phyloP scores from a whole-genome alignment of 1,140 invertebrate species.

The Maconellicoccus hirsutus region DNA sequence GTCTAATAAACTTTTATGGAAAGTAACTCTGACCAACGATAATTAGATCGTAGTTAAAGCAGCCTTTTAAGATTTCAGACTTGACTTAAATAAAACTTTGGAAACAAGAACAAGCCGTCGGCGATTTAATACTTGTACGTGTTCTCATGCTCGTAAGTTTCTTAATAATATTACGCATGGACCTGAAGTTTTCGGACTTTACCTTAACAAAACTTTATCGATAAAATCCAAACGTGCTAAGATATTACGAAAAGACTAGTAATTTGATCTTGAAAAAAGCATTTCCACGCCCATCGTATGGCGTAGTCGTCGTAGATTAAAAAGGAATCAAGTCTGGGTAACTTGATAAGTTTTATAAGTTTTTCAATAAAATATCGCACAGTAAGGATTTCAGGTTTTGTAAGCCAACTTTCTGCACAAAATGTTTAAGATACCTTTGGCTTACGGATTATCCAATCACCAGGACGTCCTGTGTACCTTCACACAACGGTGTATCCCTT shows the following conservation, averaged over 20 bases:
- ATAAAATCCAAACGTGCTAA: neutral
- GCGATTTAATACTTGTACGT: neutral
- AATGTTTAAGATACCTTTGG: no score
- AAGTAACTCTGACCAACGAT: neutral
- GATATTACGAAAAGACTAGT: neutral
- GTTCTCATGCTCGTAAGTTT: neutral
- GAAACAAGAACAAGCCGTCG: neutral
- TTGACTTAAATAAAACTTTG: neutral
- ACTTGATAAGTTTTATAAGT: neutral
- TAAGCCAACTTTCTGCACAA: neutral
- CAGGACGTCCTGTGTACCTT: no score
- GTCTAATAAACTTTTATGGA: neutral
- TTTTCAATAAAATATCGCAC: neutral
- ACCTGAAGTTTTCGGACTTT: neutral
- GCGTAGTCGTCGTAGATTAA: neutral
- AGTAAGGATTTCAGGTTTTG: neutral
- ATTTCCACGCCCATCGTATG: neutral
- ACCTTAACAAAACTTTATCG: neutral
- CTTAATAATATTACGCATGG: slow-evolving; percentile 5
- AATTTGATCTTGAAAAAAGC: neutral
- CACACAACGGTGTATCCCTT: no score
- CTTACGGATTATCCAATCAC: no score
- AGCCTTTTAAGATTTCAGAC: neutral
- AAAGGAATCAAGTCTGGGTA: neutral
- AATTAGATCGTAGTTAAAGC: neutral